Evolutionary conservation across 2,797 vertebrate genomes (phyloP), one percentile per base, ranked within the genome.

Genomic region (Lophotriccus pileatus): DNA sequence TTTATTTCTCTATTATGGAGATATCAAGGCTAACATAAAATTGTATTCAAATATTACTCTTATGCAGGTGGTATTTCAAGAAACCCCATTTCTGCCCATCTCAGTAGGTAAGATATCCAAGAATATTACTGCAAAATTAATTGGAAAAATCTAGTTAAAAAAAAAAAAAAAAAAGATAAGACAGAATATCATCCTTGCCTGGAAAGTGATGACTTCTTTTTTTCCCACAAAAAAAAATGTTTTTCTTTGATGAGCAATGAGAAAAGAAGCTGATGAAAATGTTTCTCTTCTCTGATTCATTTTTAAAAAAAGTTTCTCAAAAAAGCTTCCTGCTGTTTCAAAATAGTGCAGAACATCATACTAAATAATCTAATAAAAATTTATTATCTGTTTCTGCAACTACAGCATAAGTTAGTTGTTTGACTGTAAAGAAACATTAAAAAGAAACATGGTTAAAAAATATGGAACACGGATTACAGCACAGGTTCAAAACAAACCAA

Each of bases 281-380:
- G 20, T 70, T 89, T 84, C 58, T 82, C 10, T 90, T 88, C 76
- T 81, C 43, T 79, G 50, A 84, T 84, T 82, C 7, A 32, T 93
- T 90, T 87, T 93, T 81, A 21, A 87, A 95, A 74, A 37, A 91
- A 81, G 21, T 80, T 90, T 91, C 55, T 88, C 56, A 79, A 49
- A 84, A 49, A 76, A 89, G 22, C 24, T 79, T 90, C 69, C 56
- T 67, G 27, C 34, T 84, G 37, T 70, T 94, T 92, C 76, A 92
- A 93, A 90, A 70, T 79, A 89, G 89, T 70, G 22, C 18, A 68
- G 27, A 91, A 37, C 28, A 70, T 53, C 52, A 24, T 50, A 50
- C 17, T 92, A 93, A 94, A 93, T 77, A 89, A 92, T 87, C 60
- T 89, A 89, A 89, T 73, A 76, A 70, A 90, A 92, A 76, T 18